Evolutionary conservation across 2,888 invertebrate species (phyloP).

Genomic region (Phytoseiulus persimilis): DNA sequence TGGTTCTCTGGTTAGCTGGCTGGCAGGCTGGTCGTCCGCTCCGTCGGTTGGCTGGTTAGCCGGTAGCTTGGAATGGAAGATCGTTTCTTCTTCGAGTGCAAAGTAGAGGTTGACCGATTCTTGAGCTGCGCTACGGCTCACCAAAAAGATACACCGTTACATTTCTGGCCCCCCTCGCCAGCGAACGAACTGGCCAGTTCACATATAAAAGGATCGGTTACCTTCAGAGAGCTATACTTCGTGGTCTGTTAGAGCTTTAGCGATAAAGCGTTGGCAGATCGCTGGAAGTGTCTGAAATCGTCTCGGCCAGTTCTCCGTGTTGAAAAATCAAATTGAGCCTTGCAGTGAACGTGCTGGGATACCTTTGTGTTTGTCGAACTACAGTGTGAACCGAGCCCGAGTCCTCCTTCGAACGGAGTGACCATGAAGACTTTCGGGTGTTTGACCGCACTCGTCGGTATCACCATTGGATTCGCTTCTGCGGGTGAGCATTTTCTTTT

Average conservation of each 20-base stretch:
- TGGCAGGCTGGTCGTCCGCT: not conserved
- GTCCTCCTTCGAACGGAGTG: not conserved
- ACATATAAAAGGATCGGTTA: not conserved
- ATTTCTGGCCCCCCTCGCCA: not conserved
- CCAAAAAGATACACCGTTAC: constrained; percentile 5
- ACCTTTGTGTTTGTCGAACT: not conserved
- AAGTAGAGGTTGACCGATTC: not conserved
- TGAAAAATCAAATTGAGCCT: not conserved
- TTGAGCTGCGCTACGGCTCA: not conserved
- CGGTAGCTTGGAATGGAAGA: not conserved
- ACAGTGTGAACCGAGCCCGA: not conserved
- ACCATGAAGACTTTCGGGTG: not conserved
- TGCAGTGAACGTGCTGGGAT: not conserved
- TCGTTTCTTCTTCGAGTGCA: not conserved
- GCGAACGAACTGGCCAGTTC: not conserved
- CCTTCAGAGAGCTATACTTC: not conserved
- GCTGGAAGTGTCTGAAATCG: not conserved
- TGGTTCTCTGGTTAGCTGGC: not conserved
- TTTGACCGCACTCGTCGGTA: not conserved
- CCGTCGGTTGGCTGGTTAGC: not conserved
- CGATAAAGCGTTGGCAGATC: not conserved
- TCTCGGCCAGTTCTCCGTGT: not conserved
- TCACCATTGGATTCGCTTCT: not conserved
- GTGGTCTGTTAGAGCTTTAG: constrained; percentile 5
- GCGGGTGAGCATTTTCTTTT: not conserved